Percentiles rank a stretch among this genome's conserved stretches.
phyloP scores from a whole-genome alignment of 2,113 vertebrate genomes.

The Alligator sinensis region DNA sequence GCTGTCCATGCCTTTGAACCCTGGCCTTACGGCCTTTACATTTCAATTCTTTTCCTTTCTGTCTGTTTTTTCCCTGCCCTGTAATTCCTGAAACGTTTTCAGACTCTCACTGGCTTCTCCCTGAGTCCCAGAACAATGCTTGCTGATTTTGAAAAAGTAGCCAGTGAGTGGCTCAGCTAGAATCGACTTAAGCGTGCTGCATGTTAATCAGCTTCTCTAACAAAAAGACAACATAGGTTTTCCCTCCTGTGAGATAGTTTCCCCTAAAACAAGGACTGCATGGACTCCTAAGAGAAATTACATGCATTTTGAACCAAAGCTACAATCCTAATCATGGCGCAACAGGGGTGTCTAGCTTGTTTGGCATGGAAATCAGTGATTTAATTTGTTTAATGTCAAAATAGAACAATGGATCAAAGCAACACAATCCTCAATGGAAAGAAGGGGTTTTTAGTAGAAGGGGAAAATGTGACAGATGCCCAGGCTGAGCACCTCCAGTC shows the following conservation, averaged over 20 bases:
- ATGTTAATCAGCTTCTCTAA: slow-evolving; percentile 30
- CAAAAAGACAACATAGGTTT: not conserved
- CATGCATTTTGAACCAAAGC: not conserved
- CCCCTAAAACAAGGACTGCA: not conserved
- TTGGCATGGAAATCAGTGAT: slow-evolving; percentile 37
- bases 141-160: slow-evolving; percentile 22
- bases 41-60: not conserved
- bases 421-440: not conserved
- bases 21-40: not conserved
- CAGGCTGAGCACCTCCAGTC: not conserved
- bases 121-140: not conserved
- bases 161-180: slow-evolving; percentile 3
- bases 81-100: not conserved
- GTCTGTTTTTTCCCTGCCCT: not conserved
- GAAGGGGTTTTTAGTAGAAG: not conserved
- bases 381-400: slow-evolving; percentile 58
- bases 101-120: slow-evolving; percentile 21
- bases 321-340: slow-evolving; percentile 31
- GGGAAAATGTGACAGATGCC: not conserved
- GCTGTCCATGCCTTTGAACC: no score
- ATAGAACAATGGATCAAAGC: slow-evolving; percentile 47
- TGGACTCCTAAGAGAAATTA: slow-evolving; percentile 16
- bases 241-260: accelerated
- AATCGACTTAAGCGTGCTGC: not conserved
- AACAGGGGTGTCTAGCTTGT: slow-evolving; percentile 44